Base-by-base conservation (phyloP, 1,140 invertebrate genomes). In the Caenorhabditis tropicalis region DNA sequence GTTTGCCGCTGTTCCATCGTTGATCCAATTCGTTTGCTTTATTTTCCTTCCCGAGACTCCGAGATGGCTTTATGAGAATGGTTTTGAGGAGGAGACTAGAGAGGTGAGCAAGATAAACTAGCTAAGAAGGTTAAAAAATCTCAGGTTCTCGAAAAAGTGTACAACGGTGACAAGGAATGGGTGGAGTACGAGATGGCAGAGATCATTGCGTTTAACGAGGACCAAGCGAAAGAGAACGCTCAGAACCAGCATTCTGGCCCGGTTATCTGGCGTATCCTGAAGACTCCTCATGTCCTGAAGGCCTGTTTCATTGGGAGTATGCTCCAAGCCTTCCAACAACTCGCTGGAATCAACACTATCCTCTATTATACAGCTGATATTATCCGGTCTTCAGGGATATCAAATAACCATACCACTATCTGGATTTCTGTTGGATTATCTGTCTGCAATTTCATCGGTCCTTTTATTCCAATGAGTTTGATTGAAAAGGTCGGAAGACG, bases 301-400 rank as follows among this genome's bases (percentile, higher is more conserved):
- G 93, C 94, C 7, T 90, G 94, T 0, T 39, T 93, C 21, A 90
- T 94, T 12, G 94, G 94, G 1, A 93, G 93, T 88, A 88, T 92
- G 51, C 90, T 94, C 12, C 93, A 94, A 86, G 90, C 92, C 48
- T 92, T 94, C 60, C 93, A 94, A 88, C 94, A 94, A 88, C 86
- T 94, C 2, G 91, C 93, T 19, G 94, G 94, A 53, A 94, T 94
- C 86, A 94, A 94, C 87, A 94, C 93, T 15, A 93, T 94, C 53
- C 94, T 94, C 94, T 94, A 94, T 88, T 94, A 94, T 89, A 93
- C 93, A 82, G 93, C 93, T 7, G 93, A 93, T 36, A 94, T 94
- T 74, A 94, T 94, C 82, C 91, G 93, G 79, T 94, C 94, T 92
- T 92, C 94, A 1, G 94, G 94, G 33, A 91, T 94, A 4, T 88